phyloP scores from a whole-genome alignment of 2,113 vertebrate genomes.

The Dromaius novaehollandiae region DNA sequence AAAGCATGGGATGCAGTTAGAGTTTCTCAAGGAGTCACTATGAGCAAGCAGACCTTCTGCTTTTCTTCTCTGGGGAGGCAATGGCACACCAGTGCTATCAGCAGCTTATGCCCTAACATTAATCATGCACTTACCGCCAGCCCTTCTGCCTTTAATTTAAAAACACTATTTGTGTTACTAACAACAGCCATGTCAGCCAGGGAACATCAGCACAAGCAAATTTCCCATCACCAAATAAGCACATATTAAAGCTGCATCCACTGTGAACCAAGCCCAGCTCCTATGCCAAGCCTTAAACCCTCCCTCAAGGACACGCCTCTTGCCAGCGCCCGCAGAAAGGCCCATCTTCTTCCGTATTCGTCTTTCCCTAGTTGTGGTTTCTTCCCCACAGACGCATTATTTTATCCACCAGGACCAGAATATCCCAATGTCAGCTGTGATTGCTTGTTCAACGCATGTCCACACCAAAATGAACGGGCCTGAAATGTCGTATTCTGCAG shows the following conservation, averaged over 20 bases:
- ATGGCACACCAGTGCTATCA: not conserved
- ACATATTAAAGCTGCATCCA: not conserved
- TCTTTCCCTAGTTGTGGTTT: not conserved
- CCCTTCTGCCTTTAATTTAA: not conserved
- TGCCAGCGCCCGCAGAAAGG: not conserved
- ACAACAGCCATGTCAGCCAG: not conserved
- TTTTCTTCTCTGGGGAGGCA: not conserved
- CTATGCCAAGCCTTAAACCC: not conserved
- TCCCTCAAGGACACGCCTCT: not conserved
- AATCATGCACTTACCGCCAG: not conserved
- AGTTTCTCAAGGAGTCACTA: not conserved
- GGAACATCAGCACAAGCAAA: not conserved
- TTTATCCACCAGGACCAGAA: not conserved
- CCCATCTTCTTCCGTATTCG: not conserved
- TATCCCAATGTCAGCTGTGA: not conserved
- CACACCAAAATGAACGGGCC: not conserved
- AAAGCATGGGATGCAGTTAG: not conserved
- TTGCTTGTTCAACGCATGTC: not conserved
- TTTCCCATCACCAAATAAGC: not conserved
- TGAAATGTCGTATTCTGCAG: not conserved
- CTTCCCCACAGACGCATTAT: not conserved
- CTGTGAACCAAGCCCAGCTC: not conserved
- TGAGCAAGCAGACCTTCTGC: not conserved
- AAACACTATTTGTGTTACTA: not conserved
- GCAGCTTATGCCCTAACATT: not conserved